phyloP scores from a whole-genome alignment of 1,140 invertebrate species.

The Sitobion miscanthi region DNA sequence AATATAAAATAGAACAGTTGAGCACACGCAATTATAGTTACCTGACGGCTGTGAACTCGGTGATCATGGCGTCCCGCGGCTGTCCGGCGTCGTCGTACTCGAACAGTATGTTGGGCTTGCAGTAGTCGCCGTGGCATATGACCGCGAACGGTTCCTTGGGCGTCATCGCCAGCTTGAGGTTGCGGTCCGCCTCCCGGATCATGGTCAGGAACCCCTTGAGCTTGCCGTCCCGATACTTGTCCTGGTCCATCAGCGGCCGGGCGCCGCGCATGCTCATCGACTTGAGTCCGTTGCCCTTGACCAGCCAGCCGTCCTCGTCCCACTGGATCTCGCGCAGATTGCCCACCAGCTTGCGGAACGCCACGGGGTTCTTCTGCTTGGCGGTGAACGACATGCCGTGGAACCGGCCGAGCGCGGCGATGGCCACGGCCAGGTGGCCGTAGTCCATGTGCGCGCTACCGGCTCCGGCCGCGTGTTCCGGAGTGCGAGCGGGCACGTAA shows the following conservation, averaged over 20 bases:
- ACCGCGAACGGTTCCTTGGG: conserved; percentile 63
- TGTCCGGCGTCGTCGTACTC: conserved; percentile 60
- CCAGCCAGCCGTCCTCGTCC: conserved; percentile 37
- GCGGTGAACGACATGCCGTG: conserved; percentile 62
- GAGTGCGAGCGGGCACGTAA: conserved; percentile 30
- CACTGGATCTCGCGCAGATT: conserved; percentile 41
- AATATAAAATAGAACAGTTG: too few species aligned
- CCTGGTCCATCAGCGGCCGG: conserved; percentile 35
- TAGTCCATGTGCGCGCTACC: conserved; percentile 58
- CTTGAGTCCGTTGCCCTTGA: conserved; percentile 50
- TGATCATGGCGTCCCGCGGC: conserved; percentile 61
- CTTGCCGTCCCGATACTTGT: conserved; percentile 27
- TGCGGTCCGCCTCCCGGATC: conserved; percentile 59
- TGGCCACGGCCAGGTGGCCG: conserved; percentile 60
- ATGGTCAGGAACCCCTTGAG: conserved; percentile 38
- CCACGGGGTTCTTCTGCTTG: conserved; percentile 60
- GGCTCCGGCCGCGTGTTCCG: neutral
- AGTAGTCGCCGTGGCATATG: conserved; percentile 67
- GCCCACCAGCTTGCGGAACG: conserved; percentile 58
- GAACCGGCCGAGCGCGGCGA: conserved; percentile 62
- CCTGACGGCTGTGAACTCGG: conserved; percentile 63
- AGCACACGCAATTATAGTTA: conserved; percentile 57
- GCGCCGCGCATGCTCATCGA: conserved; percentile 50
- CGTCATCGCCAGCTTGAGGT: conserved; percentile 61
- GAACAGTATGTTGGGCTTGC: conserved; percentile 68